phyloP scores from a whole-genome alignment of 2,888 invertebrate species.

The Luffia ferchaultella region DNA sequence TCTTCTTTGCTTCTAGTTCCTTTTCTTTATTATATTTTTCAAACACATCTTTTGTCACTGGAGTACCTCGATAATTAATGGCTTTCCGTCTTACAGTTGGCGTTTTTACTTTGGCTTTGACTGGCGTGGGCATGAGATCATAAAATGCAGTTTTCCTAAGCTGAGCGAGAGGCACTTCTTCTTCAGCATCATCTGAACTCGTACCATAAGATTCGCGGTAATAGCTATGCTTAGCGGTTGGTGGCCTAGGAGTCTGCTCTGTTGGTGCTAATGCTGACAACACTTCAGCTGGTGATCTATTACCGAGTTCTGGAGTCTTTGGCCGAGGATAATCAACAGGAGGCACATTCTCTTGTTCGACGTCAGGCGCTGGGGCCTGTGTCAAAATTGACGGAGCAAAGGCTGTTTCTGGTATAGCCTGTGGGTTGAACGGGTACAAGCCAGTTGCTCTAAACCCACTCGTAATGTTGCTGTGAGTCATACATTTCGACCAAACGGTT shows the following conservation, averaged over 20 bases:
- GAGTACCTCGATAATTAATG: conserved; percentile 11
- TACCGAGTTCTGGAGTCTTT: not conserved
- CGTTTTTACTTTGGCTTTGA: conserved; percentile 2
- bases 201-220: too few relatives aligned
- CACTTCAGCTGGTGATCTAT: not conserved
- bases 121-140: conserved; percentile 8
- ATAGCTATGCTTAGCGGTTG: too few relatives aligned
- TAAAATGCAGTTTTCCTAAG: too few relatives aligned
- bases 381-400: not conserved
- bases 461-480: not conserved
- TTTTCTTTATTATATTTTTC: conserved; percentile 8
- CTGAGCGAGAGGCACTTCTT: too few relatives aligned
- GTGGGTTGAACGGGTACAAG: not conserved
- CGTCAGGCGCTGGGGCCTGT: not conserved
- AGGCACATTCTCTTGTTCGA: not conserved
- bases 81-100: conserved; percentile 8
- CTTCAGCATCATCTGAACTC: too few relatives aligned
- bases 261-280: not conserved
- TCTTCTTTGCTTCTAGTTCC: too few relatives aligned
- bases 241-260: too few relatives aligned
- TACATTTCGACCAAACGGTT: not conserved
- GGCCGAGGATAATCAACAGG: not conserved
- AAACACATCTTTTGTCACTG: conserved; percentile 11
- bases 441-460: conserved; percentile 1
- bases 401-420: conserved; percentile 1